These are phyloP conservation scores for Pagrus major DNA, from an alignment of 2,113 vertebrate species.

Conservation along the genomic window DNA sequence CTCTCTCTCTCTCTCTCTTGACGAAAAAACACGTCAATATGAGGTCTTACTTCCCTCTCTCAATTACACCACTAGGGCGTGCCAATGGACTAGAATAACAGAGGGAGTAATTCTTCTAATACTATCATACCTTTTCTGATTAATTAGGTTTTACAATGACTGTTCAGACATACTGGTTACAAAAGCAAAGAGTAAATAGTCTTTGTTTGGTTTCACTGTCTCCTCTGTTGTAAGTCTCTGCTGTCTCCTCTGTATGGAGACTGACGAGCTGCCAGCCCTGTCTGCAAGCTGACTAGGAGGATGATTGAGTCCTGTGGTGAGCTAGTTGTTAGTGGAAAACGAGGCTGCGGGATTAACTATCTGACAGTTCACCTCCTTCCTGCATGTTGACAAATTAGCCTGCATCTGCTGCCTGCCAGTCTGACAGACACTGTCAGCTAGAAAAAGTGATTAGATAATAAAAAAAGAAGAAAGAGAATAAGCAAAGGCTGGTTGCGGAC, in stretches of 20 bases:
- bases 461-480: background rate
- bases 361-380: constrained; percentile 41
- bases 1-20: too few species aligned
- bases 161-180: too few species aligned
- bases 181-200: too few species aligned
- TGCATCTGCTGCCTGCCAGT: constrained; percentile 58
- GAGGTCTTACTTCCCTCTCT: too few species aligned
- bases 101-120: too few species aligned
- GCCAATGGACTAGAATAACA: too few species aligned
- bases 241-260: constrained; percentile 9
- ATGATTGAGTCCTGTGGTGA: constrained; percentile 50
- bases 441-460: constrained; percentile 40
- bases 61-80: too few species aligned
- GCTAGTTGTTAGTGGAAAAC: constrained; percentile 35
- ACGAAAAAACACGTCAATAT: too few species aligned
- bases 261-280: constrained; percentile 43
- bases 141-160: too few species aligned
- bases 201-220: constrained; percentile 1
- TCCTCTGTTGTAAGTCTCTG: background rate
- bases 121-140: too few species aligned
- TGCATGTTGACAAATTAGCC: constrained; percentile 34
- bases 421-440: constrained; percentile 15
- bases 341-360: constrained; percentile 45
- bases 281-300: constrained; percentile 39
- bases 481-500: background rate